Percentiles rank a stretch among this genome's conserved stretches.
Evolutionary conservation across 2,113 vertebrate genomes (phyloP).

Genomic region (Abramis brama): DNA sequence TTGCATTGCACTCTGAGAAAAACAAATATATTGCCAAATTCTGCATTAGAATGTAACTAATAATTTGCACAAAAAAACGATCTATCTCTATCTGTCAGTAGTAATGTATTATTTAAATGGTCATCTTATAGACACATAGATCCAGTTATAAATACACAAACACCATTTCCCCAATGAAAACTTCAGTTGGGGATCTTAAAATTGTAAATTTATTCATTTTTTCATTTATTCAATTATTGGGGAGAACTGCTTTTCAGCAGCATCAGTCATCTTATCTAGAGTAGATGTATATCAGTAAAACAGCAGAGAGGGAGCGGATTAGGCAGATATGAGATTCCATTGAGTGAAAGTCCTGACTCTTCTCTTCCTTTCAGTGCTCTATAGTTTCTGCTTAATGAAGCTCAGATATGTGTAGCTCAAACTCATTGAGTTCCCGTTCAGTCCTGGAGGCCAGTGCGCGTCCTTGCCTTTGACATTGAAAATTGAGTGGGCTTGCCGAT

Average conservation of each 20-base stretch:
- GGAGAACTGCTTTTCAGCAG: constrained; percentile 41
- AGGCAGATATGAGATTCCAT: constrained; percentile 68
- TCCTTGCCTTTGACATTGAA: constrained; percentile 32
- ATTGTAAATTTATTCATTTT: not conserved
- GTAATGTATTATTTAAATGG: not conserved
- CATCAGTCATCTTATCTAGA: constrained; percentile 66
- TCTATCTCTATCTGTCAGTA: too few relatives aligned
- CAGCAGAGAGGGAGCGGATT: constrained; percentile 59
- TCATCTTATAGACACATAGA: not conserved
- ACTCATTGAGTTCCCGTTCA: constrained; percentile 42
- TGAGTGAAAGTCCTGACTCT: constrained; percentile 76
- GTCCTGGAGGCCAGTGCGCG: constrained; percentile 36
- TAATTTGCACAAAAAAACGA: not conserved
- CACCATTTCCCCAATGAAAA: not conserved
- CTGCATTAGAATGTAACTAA: not conserved
- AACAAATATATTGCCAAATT: not conserved
- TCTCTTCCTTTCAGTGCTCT: constrained; percentile 64
- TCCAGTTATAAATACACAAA: not conserved
- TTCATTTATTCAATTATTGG: not conserved
- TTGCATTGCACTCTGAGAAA: not conserved
- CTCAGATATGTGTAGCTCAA: constrained; percentile 48
- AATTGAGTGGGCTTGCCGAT: constrained; percentile 16
- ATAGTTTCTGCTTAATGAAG: constrained; percentile 57
- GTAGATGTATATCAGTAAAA: constrained; percentile 71
- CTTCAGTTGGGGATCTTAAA: not conserved